A percentile compares a stretch with the other conserved stretches of the same genome.
phyloP scores from a whole-genome alignment of 1,140 invertebrate genomes.

The Carcinoscorpius rotundicauda region DNA sequence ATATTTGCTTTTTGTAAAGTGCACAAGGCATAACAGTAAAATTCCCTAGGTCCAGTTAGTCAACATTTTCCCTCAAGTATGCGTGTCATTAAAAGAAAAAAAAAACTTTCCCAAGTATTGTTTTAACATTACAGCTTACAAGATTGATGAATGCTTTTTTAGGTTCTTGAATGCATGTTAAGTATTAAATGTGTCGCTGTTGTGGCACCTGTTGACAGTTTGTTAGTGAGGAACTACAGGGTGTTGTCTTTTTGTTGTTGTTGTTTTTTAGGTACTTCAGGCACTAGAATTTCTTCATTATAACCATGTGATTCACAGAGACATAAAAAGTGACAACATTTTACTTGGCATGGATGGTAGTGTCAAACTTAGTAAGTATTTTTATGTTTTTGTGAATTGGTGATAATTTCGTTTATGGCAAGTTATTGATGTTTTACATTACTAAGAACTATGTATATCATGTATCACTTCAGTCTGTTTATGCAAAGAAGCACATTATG shows the following conservation, averaged over 20 bases:
- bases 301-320: constrained; percentile 65
- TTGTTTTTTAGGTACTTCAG: constrained; percentile 42
- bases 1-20: no score
- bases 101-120: no score
- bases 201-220: neutral
- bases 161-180: neutral
- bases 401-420: neutral
- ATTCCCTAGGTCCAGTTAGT: no score
- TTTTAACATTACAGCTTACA: no score
- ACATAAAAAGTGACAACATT: constrained; percentile 95
- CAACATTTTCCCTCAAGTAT: no score
- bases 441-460: neutral
- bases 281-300: constrained; percentile 58
- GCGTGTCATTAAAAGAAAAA: no score
- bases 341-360: constrained; percentile 89
- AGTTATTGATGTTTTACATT: neutral
- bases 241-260: neutral
- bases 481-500: no score
- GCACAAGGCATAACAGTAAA: no score
- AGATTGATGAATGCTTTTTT: no score
- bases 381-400: neutral
- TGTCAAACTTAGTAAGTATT: constrained; percentile 67
- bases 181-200: neutral
- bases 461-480: no score
- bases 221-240: neutral